Conservation (phyloP, 2,797 vertebrate genomes). For the Molossus molossus region DNA sequence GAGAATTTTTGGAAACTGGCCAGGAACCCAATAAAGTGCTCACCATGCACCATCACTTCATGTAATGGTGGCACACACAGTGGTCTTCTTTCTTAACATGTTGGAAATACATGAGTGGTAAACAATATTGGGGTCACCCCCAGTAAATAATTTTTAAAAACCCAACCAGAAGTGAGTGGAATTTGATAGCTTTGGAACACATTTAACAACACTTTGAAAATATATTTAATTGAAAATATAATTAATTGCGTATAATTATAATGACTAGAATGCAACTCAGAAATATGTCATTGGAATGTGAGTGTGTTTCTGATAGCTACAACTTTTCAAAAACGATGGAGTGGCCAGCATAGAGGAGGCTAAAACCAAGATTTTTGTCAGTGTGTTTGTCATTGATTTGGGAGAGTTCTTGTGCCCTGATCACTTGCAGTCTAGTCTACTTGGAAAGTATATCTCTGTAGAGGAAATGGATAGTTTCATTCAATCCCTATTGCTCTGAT, state of each 20-base stretch:
- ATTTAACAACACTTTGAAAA: background rate
- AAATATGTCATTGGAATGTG: background rate
- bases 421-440: background rate
- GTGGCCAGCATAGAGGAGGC: background rate
- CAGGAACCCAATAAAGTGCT: background rate
- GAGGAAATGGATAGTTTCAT: background rate
- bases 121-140: background rate
- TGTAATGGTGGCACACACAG: background rate
- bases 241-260: background rate
- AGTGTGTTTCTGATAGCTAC: background rate
- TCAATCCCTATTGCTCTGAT: background rate
- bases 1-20: background rate
- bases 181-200: background rate
- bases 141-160: background rate
- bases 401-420: background rate
- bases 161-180: background rate
- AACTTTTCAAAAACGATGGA: constrained; percentile 13
- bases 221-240: background rate
- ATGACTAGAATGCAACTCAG: background rate
- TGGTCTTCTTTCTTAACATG: background rate
- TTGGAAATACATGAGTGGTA: background rate
- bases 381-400: background rate
- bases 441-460: background rate
- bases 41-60: too few species aligned
- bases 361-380: background rate